These are phyloP conservation scores for Volucella bombylans DNA, from an alignment of 2,888 invertebrate genomes.

Conservation along the genomic window DNA sequence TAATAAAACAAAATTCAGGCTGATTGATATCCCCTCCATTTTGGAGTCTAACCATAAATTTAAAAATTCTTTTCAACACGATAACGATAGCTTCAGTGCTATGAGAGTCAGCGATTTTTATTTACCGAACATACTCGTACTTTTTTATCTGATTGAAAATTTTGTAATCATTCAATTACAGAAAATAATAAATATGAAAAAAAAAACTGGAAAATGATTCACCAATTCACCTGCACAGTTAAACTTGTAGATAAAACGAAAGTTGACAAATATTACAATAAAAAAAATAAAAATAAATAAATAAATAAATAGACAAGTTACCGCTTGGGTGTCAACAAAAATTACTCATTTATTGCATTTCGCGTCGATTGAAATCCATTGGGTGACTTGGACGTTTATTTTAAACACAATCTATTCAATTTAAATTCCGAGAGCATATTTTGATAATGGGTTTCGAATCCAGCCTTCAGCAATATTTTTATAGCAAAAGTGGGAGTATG, in stretches of 20 bases:
- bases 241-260: neutral
- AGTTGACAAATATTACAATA: slow-evolving; percentile 25
- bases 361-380: slow-evolving; percentile 13
- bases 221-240: too few relatives aligned
- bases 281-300: neutral
- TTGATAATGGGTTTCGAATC: slow-evolving; percentile 39
- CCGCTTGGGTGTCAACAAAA: slow-evolving; percentile 26
- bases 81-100: neutral
- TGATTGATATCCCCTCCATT: slow-evolving; percentile 11
- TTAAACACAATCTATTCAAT: slow-evolving; percentile 24
- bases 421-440: slow-evolving; percentile 49
- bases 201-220: too few relatives aligned
- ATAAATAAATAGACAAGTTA: neutral
- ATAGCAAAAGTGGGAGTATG: slow-evolving; percentile 27
- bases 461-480: slow-evolving; percentile 25
- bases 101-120: too few relatives aligned
- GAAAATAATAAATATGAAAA: too few relatives aligned
- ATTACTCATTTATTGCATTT: slow-evolving; percentile 53
- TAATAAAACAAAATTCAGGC: slow-evolving; percentile 23
- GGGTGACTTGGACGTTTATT: slow-evolving; percentile 15
- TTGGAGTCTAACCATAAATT: slow-evolving; percentile 38
- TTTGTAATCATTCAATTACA: too few relatives aligned
- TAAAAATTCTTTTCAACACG: slow-evolving; percentile 26
- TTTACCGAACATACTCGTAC: too few relatives aligned
- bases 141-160: too few relatives aligned